Base-by-base conservation (phyloP, 2,797 vertebrate genomes). In the Nannoperca obscura region DNA sequence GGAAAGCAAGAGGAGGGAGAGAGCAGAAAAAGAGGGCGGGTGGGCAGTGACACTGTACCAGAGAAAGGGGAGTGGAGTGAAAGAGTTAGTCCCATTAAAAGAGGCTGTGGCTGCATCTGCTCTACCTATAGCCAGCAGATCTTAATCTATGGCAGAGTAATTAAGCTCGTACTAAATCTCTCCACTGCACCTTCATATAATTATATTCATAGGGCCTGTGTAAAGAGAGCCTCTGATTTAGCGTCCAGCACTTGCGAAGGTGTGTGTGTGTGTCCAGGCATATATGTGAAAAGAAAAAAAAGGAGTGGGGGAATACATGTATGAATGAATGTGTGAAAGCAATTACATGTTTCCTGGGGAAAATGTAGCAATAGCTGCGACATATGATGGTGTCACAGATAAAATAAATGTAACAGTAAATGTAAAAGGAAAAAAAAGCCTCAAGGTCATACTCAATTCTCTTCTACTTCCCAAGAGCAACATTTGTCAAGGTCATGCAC, bases 151-250 rank as follows among this genome's bases (percentile, higher is more conserved):
- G 76, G 88, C 85, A 74, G 77, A 86, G 89, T 88, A 90, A 93
- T 93, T 91, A 94, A 93, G 79, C 89, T 71, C n/a, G 38, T 64
- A 91, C 86, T 93, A 92, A 94, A 94, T 91, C 92, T 94, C 86
- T 59, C 86, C 74, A 52, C 88, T 82, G 79, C 87, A 91, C 88
- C 88, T 71, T 83, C 85, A 90, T 87, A 90, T 93, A 92, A 94
- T 94, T 93, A 91, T 90, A 93, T 92, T 93, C 89, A 91, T 92
- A 85, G 87, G 66, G 74, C 74, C 80, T 50, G 80, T 84, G 86
- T 89, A 90, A 91, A 94, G 92, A 86, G 86, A 89, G 84, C 36
- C 49, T 77, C 74, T 86, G 91, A 92, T 85, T 92, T 85, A 89
- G 73, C 47, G 8, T 67, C 77, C 62, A 32, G 70, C 22, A 11